These are phyloP conservation scores for Agonopterix heracliana DNA, from an alignment of 2,888 invertebrate species.

Conservation along the genomic window DNA sequence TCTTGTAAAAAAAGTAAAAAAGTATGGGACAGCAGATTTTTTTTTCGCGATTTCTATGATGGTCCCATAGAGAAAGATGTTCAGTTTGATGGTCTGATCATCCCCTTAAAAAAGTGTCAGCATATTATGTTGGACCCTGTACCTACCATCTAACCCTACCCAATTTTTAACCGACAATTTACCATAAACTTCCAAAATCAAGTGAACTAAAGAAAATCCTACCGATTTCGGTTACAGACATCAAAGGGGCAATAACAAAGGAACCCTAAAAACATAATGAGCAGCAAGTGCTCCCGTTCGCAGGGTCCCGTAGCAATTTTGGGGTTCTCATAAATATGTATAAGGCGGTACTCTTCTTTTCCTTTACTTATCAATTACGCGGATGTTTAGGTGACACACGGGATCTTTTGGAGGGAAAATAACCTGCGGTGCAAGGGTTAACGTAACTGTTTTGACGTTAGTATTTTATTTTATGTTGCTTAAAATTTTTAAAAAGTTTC, in stretches of 20 bases:
- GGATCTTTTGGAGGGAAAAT: constrained; percentile 49
- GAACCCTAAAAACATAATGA: constrained; percentile 72
- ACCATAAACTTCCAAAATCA: constrained; percentile 35
- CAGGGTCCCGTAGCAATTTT: constrained; percentile 71
- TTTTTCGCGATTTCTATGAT: too few relatives aligned
- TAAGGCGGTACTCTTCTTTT: constrained; percentile 70
- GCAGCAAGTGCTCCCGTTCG: constrained; percentile 71
- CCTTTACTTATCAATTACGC: constrained; percentile 77
- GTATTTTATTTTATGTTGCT: not conserved
- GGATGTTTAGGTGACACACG: constrained; percentile 66
- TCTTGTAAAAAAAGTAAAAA: too few relatives aligned
- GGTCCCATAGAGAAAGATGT: too few relatives aligned
- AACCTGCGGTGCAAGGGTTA: constrained; percentile 56
- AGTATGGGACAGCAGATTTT: too few relatives aligned
- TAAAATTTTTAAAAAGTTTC: not conserved
- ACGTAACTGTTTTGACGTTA: constrained; percentile 19
- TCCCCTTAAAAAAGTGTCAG: too few relatives aligned
- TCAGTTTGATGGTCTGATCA: too few relatives aligned
- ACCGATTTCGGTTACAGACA: constrained; percentile 56
- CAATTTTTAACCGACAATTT: constrained; percentile 16
- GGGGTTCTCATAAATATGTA: constrained; percentile 72
- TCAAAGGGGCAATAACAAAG: constrained; percentile 70
- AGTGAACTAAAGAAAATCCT: constrained; percentile 50
- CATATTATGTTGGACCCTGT: too few relatives aligned
- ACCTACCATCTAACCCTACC: too few relatives aligned